Percentiles rank a stretch among this genome's conserved stretches.
phyloP scores from a whole-genome alignment of 1,140 invertebrate genomes.

The Pectinophora gossypiella region DNA sequence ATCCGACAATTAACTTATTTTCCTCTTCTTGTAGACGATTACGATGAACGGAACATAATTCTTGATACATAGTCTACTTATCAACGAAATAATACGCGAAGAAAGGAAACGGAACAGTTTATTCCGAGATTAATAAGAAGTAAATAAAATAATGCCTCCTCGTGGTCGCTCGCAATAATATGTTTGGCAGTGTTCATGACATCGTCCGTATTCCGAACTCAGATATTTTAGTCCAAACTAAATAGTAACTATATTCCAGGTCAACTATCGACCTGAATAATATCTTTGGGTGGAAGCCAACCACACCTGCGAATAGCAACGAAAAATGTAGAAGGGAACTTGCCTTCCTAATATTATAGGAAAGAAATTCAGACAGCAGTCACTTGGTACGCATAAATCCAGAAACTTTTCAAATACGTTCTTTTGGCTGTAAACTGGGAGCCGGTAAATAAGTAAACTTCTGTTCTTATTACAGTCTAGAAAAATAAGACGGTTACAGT shows the following conservation, averaged over 20 bases:
- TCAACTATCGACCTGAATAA: not conserved
- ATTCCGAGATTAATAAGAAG: slow-evolving; percentile 26
- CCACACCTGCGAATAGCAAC: not conserved
- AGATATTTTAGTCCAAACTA: too few relatives aligned
- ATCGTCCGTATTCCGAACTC: slow-evolving; percentile 10
- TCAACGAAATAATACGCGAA: slow-evolving; percentile 12
- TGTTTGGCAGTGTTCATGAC: slow-evolving; percentile 27
- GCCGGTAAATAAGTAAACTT: too few relatives aligned
- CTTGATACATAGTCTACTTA: slow-evolving; percentile 7
- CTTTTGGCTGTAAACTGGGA: too few relatives aligned
- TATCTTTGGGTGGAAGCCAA: not conserved
- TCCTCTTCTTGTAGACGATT: too few relatives aligned
- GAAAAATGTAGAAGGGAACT: not conserved
- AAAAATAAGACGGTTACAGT: too few relatives aligned
- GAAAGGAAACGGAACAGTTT: slow-evolving; percentile 16
- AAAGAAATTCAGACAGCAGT: not conserved
- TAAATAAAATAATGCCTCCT: slow-evolving; percentile 30
- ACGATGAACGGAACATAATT: slow-evolving; percentile 1
- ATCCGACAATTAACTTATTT: too few relatives aligned
- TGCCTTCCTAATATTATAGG: not conserved
- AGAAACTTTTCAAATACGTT: too few relatives aligned
- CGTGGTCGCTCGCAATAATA: slow-evolving; percentile 23
- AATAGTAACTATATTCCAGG: too few relatives aligned
- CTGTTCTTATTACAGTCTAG: too few relatives aligned
- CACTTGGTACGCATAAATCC: not conserved